Conservation (phyloP, 53 echinoderm and acorn worm species). For the Antedon mediterranea region DNA sequence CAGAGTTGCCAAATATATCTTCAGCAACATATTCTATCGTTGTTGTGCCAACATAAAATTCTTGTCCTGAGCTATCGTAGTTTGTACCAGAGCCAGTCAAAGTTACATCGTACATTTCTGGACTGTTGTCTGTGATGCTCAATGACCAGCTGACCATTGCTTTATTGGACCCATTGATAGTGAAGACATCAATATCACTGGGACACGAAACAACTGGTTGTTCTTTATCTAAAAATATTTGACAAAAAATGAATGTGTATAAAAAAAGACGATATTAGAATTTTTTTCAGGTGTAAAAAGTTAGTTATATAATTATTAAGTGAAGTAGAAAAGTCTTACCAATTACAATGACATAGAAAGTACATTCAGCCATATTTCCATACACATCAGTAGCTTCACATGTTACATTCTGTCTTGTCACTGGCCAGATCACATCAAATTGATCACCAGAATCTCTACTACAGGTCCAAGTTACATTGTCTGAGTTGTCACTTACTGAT, state of each 20-base stretch:
- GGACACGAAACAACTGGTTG: constrained; percentile 7
- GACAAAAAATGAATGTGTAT: too few species aligned
- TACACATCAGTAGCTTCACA: constrained; percentile 10
- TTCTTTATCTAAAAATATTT: constrained; percentile 5
- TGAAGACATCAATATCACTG: constrained; percentile 3
- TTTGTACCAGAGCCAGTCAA: neutral
- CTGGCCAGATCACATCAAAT: constrained; percentile 2
- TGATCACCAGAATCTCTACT: neutral
- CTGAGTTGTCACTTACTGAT: constrained; percentile 11
- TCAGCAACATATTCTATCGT: neutral
- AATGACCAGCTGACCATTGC: neutral
- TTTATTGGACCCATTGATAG: neutral
- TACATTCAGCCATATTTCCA: constrained; percentile 4
- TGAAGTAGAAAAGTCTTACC: neutral
- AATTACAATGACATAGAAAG: constrained; percentile 6
- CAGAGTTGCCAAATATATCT: neutral
- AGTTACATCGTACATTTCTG: neutral
- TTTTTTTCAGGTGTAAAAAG: too few species aligned
- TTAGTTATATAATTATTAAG: too few species aligned
- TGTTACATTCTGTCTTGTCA: neutral
- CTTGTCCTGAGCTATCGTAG: neutral
- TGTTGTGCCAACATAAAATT: neutral
- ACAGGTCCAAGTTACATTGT: neutral
- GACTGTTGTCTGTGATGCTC: neutral
- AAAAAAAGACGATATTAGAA: too few species aligned